Base-by-base conservation (phyloP, 2,113 vertebrate genomes). In the Anolis carolinensis region DNA sequence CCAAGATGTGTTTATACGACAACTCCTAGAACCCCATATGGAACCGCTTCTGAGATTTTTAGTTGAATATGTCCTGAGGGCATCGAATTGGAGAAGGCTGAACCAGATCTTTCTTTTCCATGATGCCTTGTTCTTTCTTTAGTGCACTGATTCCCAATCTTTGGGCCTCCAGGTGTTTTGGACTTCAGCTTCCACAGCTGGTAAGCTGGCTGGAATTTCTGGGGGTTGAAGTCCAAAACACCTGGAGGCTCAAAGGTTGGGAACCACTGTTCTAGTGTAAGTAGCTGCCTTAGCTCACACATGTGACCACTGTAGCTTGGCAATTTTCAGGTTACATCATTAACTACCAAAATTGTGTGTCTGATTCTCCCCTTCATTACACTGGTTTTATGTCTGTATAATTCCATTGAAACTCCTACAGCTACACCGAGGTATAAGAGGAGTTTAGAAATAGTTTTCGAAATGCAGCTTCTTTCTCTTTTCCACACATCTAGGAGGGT, bases 381-480 rank as follows among this genome's bases (percentile, higher is more conserved):
- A 55, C 39, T 79, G 1, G 2, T 44, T 83, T 25, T 59, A 36
- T 84, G 81, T 48, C 73, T 71, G n/a, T 55, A 68, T 79, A 86
- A 59, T 1, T 3, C 63, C 80, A 25, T 20, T 75, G 72, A 65
- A 85, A 32, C 36, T 86, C 81, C 34, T 67, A 70, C 25, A 79
- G 27, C 52, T 88, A 70, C 50, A 50, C 55, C 84, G 55, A 76
- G 48, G 55, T 83, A 87, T 88, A 84, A 84, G n/a, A 44, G 32
- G 67, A 34, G 71, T 39, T 84, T 0, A 83, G 86, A 52, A 74
- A 78, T 88, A 52, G 34, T 68, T 21, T 85, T 0, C 0, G 83
- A 74, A 80, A 88, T 44, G 44, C 13, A 68, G 0, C 5, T 30
- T 30, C 21, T 55, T 74, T 55, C 50, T 21, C 25, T 67, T 2